phyloP scores from a whole-genome alignment of 92 coral and sea anemone genomes.

The Zoanthus sociatus region DNA sequence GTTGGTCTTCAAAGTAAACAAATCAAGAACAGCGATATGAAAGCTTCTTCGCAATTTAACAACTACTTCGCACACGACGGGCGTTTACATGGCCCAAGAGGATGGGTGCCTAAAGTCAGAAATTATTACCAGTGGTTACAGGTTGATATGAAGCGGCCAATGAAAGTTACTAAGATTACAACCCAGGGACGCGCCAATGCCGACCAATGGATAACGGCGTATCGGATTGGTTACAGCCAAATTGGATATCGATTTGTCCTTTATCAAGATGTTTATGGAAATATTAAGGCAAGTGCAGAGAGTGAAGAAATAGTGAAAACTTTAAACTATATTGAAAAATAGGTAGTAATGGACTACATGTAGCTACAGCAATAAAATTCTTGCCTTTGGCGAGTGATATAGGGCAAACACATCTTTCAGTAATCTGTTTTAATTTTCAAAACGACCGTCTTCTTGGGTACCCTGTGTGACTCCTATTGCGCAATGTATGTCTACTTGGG shows the following conservation, averaged over 20 bases:
- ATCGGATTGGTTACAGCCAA: constrained; percentile 36
- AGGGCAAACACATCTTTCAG: too few species aligned
- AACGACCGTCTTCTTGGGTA: too few species aligned
- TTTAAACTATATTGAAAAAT: too few species aligned
- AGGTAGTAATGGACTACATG: too few species aligned
- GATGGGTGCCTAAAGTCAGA: constrained; percentile 19
- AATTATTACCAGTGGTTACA: constrained; percentile 45
- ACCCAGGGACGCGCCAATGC: constrained; percentile 42
- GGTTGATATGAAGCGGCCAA: constrained; percentile 27
- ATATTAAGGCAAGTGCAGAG: constrained; percentile 25
- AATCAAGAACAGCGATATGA: constrained; percentile 26
- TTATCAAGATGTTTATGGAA: constrained; percentile 30
- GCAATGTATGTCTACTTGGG: too few species aligned
- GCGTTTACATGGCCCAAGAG: constrained; percentile 22
- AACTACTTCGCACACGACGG: constrained; percentile 36
- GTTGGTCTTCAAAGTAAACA: constrained; percentile 30
- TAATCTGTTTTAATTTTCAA: too few species aligned
- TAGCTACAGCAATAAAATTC: too few species aligned
- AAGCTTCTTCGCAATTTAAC: constrained; percentile 18
- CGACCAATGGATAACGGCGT: constrained; percentile 44
- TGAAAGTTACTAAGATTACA: constrained; percentile 28
- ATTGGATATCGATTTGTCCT: constrained; percentile 29
- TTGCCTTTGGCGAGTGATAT: too few species aligned
- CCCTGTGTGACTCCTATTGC: too few species aligned
- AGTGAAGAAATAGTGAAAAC: too few species aligned